Percentiles rank a stretch among this genome's conserved stretches.
Evolutionary conservation across 1,140 invertebrate species (phyloP).

Genomic region (Aphelenchoides fujianensis): DNA sequence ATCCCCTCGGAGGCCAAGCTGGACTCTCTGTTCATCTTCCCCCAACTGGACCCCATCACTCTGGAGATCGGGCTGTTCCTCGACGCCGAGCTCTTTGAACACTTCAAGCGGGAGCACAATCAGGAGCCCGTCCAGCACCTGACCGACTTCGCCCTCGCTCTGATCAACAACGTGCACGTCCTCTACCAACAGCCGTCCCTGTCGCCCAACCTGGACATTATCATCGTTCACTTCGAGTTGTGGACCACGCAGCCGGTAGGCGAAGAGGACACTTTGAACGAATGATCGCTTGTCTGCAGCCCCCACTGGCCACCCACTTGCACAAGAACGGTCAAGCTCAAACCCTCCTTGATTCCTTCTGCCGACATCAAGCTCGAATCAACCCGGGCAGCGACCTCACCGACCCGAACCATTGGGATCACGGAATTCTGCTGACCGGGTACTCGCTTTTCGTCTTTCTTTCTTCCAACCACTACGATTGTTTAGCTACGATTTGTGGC

Average conservation of each 20-base stretch:
- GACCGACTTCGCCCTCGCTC: constrained; percentile 58
- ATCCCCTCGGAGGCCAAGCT: constrained; percentile 54
- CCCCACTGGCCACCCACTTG: constrained; percentile 47
- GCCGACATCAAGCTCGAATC: constrained; percentile 59
- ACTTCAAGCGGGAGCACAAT: constrained; percentile 55
- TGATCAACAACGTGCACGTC: constrained; percentile 62
- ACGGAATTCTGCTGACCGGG: constrained; percentile 66
- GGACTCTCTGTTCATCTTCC: constrained; percentile 62
- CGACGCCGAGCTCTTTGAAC: constrained; percentile 58
- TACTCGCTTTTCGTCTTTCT: too few species aligned
- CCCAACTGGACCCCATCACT: constrained; percentile 61
- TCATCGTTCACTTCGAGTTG: constrained; percentile 61
- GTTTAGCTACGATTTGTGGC: constrained; percentile 60
- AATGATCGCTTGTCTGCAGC: constrained; percentile 34
- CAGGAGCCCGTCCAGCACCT: constrained; percentile 59
- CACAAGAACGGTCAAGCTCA: constrained; percentile 62
- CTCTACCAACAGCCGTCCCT: constrained; percentile 61
- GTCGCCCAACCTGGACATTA: constrained; percentile 59
- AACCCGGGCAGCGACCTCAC: constrained; percentile 62
- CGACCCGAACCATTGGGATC: constrained; percentile 65
- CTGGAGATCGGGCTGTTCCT: constrained; percentile 61
- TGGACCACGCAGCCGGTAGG: constrained; percentile 59
- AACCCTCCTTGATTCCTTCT: constrained; percentile 57
- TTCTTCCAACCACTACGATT: constrained; percentile 25
- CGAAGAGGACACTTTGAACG: neutral